Conservation (phyloP, 1,140 invertebrate genomes). For the Bradynema listronoti region DNA sequence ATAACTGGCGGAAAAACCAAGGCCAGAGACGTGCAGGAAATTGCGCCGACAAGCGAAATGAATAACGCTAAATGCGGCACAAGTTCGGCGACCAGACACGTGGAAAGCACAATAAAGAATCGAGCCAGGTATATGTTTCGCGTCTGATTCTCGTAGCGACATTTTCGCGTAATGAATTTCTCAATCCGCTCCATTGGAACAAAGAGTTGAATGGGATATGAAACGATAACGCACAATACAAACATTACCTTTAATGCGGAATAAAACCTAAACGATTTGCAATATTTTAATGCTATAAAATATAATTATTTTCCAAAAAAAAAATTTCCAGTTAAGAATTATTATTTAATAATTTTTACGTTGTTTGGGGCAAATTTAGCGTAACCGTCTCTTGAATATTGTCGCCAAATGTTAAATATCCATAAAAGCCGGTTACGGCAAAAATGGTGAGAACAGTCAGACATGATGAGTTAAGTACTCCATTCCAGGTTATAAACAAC, state of each 20-base stretch:
- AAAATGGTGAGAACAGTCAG: slow-evolving; percentile 43
- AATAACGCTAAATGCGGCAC: slow-evolving; percentile 53
- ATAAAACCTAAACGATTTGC: slow-evolving; percentile 46
- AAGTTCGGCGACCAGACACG: slow-evolving; percentile 46
- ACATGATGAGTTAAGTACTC: slow-evolving; percentile 49
- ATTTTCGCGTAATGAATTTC: slow-evolving; percentile 51
- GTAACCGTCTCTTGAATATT: slow-evolving; percentile 55
- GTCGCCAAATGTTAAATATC: slow-evolving; percentile 55
- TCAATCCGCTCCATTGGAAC: slow-evolving; percentile 53
- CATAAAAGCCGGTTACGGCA: slow-evolving; percentile 52
- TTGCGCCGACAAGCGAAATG: slow-evolving; percentile 52
- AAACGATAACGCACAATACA: slow-evolving; percentile 44
- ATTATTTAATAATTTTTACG: background rate
- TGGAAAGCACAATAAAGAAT: slow-evolving; percentile 36
- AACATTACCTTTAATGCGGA: slow-evolving; percentile 52
- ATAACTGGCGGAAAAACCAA: slow-evolving; percentile 53
- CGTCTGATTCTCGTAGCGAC: slow-evolving; percentile 31
- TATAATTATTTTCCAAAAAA: background rate
- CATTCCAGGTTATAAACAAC: slow-evolving; percentile 50
- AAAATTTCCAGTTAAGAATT: no score
- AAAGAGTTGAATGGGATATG: slow-evolving; percentile 50
- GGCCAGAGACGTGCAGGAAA: slow-evolving; percentile 48
- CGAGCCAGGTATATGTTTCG: slow-evolving; percentile 37
- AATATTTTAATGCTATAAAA: background rate
- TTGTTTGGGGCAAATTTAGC: slow-evolving; percentile 44